These are phyloP conservation scores for Heteropelma amictum DNA, from an alignment of 2,888 invertebrate genomes.

Conservation along the genomic window DNA sequence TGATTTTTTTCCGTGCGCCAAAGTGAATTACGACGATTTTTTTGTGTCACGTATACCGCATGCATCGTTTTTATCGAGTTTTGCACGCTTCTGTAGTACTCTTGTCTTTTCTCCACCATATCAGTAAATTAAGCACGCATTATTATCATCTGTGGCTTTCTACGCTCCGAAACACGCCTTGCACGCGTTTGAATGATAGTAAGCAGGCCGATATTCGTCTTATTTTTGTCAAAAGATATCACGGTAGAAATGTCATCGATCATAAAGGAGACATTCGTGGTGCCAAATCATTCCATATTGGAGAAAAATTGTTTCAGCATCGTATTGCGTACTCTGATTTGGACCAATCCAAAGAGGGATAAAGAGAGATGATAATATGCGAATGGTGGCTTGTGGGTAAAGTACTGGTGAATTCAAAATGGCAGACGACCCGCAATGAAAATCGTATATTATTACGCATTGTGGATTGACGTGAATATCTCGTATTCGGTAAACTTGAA, in stretches of 20 bases:
- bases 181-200: too few species aligned
- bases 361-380: neutral
- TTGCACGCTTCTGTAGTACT: slow-evolving; percentile 30
- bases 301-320: neutral
- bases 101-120: neutral
- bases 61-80: slow-evolving; percentile 14
- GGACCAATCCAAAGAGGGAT: slow-evolving; percentile 12
- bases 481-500: slow-evolving; percentile 1
- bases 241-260: too few species aligned
- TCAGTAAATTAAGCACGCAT: too few species aligned
- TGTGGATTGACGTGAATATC: slow-evolving; percentile 53
- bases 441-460: slow-evolving; percentile 16
- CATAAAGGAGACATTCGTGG: too few species aligned
- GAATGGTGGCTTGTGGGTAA: slow-evolving; percentile 69
- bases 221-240: neutral
- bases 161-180: neutral
- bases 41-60: slow-evolving; percentile 6
- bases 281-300: slow-evolving; percentile 7
- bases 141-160: neutral
- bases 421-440: slow-evolving; percentile 55
- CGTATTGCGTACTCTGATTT: slow-evolving; percentile 3
- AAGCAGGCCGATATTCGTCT: too few species aligned
- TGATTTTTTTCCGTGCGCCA: slow-evolving; percentile 33
- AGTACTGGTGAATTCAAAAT: slow-evolving; percentile 67
- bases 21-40: slow-evolving; percentile 26